These are phyloP conservation scores for Procambarus clarkii DNA, from an alignment of 1,140 invertebrate genomes.

Conservation along the genomic window DNA sequence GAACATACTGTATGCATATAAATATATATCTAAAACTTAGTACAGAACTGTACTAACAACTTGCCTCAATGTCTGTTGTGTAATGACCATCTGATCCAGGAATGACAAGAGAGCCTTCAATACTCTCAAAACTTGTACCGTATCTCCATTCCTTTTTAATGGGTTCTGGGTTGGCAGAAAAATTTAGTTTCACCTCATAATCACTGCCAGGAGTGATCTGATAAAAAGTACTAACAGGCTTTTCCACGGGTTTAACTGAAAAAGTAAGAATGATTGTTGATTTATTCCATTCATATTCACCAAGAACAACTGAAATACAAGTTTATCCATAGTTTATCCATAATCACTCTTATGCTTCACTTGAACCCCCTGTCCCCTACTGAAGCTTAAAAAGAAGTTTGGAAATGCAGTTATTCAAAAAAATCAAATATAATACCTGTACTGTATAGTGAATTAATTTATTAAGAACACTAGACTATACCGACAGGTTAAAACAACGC, in stretches of 20 bases:
- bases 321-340: no score
- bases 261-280: neutral
- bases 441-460: no score
- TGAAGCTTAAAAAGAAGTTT: no score
- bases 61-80: conserved; percentile 31
- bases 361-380: no score
- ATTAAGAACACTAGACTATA: no score
- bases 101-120: conserved; percentile 7
- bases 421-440: no score
- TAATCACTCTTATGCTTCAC: no score
- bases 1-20: no score
- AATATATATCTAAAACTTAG: no score
- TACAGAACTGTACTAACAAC: neutral
- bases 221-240: conserved; percentile 47
- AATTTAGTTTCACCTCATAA: conserved; percentile 56
- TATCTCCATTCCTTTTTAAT: conserved; percentile 33
- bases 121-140: conserved; percentile 39
- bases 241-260: conserved; percentile 58
- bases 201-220: conserved; percentile 46
- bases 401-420: no score
- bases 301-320: no score
- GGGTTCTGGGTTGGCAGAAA: conserved; percentile 60
- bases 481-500: no score
- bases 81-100: conserved; percentile 25
- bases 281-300: neutral